These are phyloP conservation scores for Chloroceryle aenea DNA, from an alignment of 2,113 vertebrate species.

Conservation along the genomic window DNA sequence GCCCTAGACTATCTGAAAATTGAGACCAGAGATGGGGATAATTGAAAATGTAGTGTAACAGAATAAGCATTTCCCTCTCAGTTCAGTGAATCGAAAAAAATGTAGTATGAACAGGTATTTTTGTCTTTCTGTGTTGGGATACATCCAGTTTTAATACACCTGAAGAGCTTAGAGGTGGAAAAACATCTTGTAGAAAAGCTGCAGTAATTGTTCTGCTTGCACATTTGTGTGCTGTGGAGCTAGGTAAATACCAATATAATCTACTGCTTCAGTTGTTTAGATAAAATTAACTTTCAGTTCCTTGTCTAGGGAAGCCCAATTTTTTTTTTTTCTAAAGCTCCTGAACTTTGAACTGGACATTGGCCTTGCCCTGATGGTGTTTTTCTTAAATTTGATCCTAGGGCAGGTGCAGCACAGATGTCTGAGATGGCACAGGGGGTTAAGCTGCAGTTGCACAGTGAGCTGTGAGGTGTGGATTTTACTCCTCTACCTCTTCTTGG, in stretches of 20 bases:
- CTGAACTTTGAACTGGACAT: neutral
- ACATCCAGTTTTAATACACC: neutral
- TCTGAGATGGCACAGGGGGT: fast-evolving
- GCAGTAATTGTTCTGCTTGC: neutral
- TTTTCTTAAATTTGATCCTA: neutral
- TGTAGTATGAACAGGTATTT: neutral
- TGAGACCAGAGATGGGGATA: neutral
- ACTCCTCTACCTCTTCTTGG: neutral
- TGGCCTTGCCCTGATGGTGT: neutral
- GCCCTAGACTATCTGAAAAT: neutral
- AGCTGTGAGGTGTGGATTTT: neutral
- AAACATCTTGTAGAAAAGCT: neutral
- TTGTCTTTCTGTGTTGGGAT: neutral
- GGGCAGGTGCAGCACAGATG: neutral
- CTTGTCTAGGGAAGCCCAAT: neutral
- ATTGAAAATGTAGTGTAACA: neutral
- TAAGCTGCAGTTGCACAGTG: neutral
- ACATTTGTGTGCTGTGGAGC: neutral
- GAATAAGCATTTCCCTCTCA: neutral
- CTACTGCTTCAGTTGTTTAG: neutral
- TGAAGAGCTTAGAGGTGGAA: neutral
- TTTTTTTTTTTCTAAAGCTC: neutral
- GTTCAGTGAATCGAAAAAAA: neutral
- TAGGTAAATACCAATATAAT: neutral
- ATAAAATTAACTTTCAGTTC: neutral